Evolutionary conservation across 2,113 vertebrate genomes (phyloP), one percentile per base, ranked within the genome.

Genomic region (Thinocorus orbignyianus): DNA sequence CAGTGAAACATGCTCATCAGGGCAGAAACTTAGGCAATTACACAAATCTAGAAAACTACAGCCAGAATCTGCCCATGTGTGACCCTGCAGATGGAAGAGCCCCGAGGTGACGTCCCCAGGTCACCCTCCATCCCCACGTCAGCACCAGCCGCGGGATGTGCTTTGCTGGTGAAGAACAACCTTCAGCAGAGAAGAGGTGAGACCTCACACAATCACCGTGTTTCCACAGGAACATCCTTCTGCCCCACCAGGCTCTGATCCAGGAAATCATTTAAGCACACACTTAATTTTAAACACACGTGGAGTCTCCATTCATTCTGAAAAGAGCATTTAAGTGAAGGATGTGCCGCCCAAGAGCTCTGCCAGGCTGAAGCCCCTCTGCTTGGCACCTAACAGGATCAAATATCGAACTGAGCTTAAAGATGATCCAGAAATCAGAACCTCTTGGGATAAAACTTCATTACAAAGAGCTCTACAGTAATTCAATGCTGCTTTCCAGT

Each of bases 11-110:
- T 7, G 52, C 83, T 81, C 57, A 31, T 4, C 33, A 5, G 41
- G 64, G 69, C 79, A 81, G 54, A 72, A n/a, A 17, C 11, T 2
- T 13, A 4, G 4, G 30, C 20, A 62, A 4, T 4, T 14, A 17
- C 61, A 18, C 18, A 26, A 1, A 20, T 2, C 1, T 6, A 54
- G 42, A 70, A 18, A 1, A 6, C 14, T n/a, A 7, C 1, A 5
- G 11, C 5, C 60, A 26, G 58, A 41, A 48, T 1, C 35, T 31
- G 83, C 49, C 42, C 82, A 19, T 52, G 62, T 44, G 80, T 3
- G 4, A 46, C 41, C 39, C 89, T 18, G 5, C 42, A 49, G 57
- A 9, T 0, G 5, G 41, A 51, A 9, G 16, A 62, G 72, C 31
- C 7, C 31, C 13, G 5, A 55, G 42, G 61, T 30, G n/a, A 3